Evolutionary conservation across 2,888 invertebrate species (phyloP).

Genomic region (Andrena trimmerana): DNA sequence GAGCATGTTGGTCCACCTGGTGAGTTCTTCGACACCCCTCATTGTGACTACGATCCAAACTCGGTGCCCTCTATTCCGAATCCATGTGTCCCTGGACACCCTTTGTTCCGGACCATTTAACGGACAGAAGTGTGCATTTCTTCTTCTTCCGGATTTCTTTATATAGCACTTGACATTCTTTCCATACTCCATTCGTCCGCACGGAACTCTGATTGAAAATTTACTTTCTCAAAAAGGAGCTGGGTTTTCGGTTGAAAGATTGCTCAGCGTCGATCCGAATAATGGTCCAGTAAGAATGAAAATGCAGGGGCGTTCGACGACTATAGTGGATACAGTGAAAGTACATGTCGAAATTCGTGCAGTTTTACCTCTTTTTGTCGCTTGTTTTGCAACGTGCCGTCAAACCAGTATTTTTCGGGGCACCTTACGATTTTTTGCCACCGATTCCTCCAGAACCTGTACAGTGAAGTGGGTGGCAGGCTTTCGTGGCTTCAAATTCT

Average conservation of each 20-base stretch:
- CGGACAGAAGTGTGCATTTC: neutral
- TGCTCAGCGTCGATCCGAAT: no score
- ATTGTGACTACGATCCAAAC: neutral
- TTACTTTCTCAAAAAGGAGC: no score
- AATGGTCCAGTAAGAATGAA: neutral
- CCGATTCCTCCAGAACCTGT: neutral
- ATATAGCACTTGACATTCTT: no score
- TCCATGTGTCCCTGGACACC: neutral
- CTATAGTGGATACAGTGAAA: conserved; percentile 28
- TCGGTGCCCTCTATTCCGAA: neutral
- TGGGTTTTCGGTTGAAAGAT: no score
- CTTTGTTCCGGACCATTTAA: neutral
- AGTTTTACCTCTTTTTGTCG: neutral
- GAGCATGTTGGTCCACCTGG: conserved; percentile 53
- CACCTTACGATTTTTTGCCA: neutral
- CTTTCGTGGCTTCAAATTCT: neutral
- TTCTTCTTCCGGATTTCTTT: no score
- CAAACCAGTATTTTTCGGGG: neutral
- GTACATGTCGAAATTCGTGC: conserved; percentile 12
- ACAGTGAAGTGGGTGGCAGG: neutral
- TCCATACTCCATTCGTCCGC: no score
- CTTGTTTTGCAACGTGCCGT: neutral
- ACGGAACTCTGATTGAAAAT: no score
- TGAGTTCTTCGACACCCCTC: conserved; percentile 39
- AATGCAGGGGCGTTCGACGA: neutral